These are phyloP conservation scores for Falco berigora DNA, from an alignment of 2,797 vertebrate species.

Conservation along the genomic window DNA sequence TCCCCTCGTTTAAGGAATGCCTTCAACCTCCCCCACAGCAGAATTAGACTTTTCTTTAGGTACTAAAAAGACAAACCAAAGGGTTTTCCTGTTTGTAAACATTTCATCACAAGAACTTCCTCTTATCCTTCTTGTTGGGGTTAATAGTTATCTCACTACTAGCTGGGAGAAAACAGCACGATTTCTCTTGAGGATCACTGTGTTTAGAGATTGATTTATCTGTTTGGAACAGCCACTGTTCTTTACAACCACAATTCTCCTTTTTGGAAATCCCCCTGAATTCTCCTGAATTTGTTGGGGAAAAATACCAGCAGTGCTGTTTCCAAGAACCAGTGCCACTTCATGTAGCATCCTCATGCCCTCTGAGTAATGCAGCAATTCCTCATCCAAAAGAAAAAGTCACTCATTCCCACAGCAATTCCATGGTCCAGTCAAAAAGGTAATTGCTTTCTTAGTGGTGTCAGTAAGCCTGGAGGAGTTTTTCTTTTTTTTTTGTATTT, in stretches of 20 bases:
- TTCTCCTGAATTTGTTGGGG: neutral
- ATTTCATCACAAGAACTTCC: slow-evolving; percentile 1
- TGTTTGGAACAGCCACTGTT: neutral
- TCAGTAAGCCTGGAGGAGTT: neutral
- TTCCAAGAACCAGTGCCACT: slow-evolving; percentile 11
- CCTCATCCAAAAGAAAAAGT: neutral
- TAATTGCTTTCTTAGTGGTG: neutral
- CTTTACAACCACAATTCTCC: neutral
- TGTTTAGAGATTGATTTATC: neutral
- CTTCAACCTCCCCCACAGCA: neutral
- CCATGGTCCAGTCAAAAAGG: neutral
- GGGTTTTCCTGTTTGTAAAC: slow-evolving; percentile 25
- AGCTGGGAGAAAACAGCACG: neutral
- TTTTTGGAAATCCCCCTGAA: neutral
- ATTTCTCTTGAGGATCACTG: neutral
- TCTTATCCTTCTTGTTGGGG: neutral
- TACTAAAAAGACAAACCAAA: neutral
- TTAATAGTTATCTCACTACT: neutral
- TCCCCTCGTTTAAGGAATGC: neutral
- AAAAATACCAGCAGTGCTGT: neutral
- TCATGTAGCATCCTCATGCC: neutral
- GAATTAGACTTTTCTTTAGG: neutral
- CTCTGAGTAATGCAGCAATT: neutral
- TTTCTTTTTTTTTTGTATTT: neutral
- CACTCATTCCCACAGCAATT: neutral